phyloP scores from a whole-genome alignment of 2,888 invertebrate genomes.

The Trachelus iudaicus region DNA sequence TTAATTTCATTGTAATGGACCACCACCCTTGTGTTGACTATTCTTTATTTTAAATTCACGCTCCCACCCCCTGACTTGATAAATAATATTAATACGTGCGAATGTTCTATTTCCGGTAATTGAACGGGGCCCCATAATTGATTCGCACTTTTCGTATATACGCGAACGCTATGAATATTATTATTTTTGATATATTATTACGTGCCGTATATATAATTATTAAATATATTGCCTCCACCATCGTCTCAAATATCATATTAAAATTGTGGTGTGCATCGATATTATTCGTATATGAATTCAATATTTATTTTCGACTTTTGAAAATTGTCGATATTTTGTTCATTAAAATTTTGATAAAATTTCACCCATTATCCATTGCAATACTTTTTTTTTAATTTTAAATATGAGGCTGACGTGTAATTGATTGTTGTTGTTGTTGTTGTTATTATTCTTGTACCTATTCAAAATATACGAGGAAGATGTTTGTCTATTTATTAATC shows the following conservation, averaged over 20 bases:
- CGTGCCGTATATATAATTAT: background rate
- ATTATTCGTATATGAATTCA: background rate
- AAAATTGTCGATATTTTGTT: background rate
- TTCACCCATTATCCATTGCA: background rate
- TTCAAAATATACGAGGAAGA: too few species aligned
- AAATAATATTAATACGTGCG: conserved; percentile 40
- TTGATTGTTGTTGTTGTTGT: background rate
- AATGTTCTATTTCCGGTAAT: conserved; percentile 40
- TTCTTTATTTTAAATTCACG: conserved; percentile 35
- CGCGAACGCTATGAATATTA: background rate
- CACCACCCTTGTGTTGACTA: conserved; percentile 15
- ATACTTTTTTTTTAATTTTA: background rate
- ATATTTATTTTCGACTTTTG: background rate
- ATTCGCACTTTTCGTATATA: background rate
- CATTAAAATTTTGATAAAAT: background rate
- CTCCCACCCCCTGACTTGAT: conserved; percentile 28
- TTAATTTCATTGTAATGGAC: conserved; percentile 47
- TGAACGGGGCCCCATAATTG: conserved; percentile 2
- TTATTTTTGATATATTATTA: background rate
- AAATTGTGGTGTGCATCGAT: too few species aligned
- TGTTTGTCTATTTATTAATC: background rate
- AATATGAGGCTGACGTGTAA: background rate
- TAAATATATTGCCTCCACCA: too few species aligned
- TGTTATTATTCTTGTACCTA: background rate
- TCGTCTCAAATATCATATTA: background rate